Percentiles rank a stretch among this genome's conserved stretches.
Conservation (phyloP, 2,113 vertebrate genomes). For the Mobula birostris region DNA sequence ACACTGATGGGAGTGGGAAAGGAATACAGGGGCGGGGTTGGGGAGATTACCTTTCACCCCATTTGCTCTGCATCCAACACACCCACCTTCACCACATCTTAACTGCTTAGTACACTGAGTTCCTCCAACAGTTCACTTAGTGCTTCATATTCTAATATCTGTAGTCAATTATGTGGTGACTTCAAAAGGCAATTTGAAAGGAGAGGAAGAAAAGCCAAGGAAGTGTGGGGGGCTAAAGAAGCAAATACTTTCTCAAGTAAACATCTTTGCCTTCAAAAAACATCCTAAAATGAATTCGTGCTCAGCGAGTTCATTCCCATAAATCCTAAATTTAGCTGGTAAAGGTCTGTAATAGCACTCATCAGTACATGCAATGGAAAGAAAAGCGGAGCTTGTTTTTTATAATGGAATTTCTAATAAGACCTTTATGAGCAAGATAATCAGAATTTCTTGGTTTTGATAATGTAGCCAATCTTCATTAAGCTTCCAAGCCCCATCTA, state of each 20-base stretch:
- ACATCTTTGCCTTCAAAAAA: neutral
- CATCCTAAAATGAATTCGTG: neutral
- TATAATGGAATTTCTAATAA: slow-evolving; percentile 31
- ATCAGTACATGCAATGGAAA: neutral
- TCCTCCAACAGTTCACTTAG: too few species aligned
- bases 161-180: too few species aligned
- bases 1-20: neutral
- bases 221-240: neutral
- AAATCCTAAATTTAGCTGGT: neutral
- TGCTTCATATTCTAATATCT: too few species aligned
- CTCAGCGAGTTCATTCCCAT: neutral
- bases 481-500: neutral
- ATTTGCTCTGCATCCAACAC: too few species aligned
- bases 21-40: neutral
- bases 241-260: neutral
- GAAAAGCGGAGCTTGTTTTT: slow-evolving; percentile 1
- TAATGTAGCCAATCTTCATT: neutral
- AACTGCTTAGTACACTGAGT: too few species aligned
- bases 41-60: neutral
- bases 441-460: slow-evolving; percentile 9
- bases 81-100: too few species aligned
- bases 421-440: neutral
- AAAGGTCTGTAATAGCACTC: slow-evolving; percentile 12
- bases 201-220: too few species aligned
- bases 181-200: too few species aligned